These are phyloP conservation scores for Urocyon cinereoargenteus DNA, from an alignment of 2,797 vertebrate genomes.

Conservation along the genomic window DNA sequence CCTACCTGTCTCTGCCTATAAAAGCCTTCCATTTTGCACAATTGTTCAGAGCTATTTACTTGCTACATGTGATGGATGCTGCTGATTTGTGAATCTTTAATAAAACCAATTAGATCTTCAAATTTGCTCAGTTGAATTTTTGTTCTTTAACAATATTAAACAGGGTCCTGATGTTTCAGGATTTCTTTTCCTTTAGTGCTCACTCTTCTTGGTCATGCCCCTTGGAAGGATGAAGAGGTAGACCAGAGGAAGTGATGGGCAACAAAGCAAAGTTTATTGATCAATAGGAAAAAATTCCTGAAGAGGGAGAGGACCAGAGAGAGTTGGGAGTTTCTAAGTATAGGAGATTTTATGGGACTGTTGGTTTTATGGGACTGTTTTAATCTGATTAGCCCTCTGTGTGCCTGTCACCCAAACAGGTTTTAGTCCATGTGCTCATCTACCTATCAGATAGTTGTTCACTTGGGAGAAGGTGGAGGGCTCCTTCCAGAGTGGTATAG, in stretches of 20 bases:
- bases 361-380: background rate
- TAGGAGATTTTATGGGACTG: background rate
- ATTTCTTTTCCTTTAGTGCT: background rate
- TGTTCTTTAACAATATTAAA: background rate
- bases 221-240: background rate
- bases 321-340: background rate
- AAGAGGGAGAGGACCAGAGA: background rate
- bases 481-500: background rate
- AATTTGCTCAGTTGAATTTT: background rate
- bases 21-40: background rate
- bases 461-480: background rate
- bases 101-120: background rate
- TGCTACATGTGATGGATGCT: background rate
- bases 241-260: background rate
- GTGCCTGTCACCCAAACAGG: background rate
- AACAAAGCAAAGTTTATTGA: background rate
- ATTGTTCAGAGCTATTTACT: background rate
- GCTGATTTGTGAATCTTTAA: background rate
- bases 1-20: background rate
- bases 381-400: background rate
- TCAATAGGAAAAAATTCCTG: background rate
- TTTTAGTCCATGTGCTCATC: background rate
- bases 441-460: background rate
- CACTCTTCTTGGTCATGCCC: background rate
- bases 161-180: background rate